These are phyloP conservation scores for Hydra vulgaris DNA, from an alignment of 30 jellyfish, hydroid and myxozoan species.

Conservation along the genomic window DNA sequence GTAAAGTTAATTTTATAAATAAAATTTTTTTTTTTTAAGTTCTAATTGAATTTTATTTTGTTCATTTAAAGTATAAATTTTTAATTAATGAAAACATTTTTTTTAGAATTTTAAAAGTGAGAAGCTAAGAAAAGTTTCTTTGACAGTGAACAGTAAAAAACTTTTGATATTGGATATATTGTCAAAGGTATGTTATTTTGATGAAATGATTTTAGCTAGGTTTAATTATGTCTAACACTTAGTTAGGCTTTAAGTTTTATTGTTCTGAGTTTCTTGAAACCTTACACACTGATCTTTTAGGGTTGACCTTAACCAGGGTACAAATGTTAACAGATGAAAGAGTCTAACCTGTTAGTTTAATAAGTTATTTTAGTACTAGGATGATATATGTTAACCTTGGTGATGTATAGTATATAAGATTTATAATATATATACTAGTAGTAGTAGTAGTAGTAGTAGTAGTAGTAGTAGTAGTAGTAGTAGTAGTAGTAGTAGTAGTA, in stretches of 20 bases:
- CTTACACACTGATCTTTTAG: no score
- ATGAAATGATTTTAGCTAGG: background rate
- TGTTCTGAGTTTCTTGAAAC: no score
- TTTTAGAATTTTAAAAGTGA: slow-evolving; percentile 23
- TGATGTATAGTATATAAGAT: background rate
- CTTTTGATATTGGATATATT: slow-evolving; percentile 19
- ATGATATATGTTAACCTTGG: background rate
- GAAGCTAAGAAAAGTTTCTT: slow-evolving; percentile 36
- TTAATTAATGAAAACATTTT: no score
- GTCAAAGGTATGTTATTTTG: slow-evolving; percentile 20
- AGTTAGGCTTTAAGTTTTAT: no score
- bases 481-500: background rate
- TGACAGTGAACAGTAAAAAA: slow-evolving; percentile 30
- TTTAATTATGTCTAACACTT: no score
- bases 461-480: background rate
- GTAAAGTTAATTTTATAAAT: slow-evolving; percentile 9
- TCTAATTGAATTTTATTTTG: background rate
- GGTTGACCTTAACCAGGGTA: no score
- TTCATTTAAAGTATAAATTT: background rate
- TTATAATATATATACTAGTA: background rate
- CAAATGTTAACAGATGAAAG: no score
- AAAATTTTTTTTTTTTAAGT: background rate
- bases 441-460: background rate
- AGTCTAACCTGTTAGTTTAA: no score
- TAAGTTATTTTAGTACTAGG: no score